A percentile compares a stretch with the other conserved stretches of the same genome.
Evolutionary conservation across 2,888 invertebrate species (phyloP).

Genomic region (Platynereis dumerilii): DNA sequence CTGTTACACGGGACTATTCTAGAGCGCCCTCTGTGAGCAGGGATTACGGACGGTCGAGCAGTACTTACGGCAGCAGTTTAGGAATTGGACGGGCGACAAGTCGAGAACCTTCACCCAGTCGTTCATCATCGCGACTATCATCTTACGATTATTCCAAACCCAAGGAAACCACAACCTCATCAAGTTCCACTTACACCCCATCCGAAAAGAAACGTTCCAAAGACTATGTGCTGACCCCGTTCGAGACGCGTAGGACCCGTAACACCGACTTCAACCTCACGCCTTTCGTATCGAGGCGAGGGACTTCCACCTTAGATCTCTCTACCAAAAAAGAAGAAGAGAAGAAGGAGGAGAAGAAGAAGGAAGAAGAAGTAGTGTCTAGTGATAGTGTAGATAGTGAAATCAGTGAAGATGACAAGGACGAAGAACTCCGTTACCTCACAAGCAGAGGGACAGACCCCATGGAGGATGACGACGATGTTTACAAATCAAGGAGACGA

Average conservation of each 20-base stretch:
- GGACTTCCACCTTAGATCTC: conserved; percentile 11
- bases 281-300: conserved; percentile 29
- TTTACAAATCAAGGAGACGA: conserved; percentile 4
- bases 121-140: conserved; percentile 16
- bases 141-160: conserved; percentile 5
- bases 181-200: not conserved
- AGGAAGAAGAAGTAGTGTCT: conserved; percentile 24
- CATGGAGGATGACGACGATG: conserved; percentile 37
- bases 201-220: not conserved
- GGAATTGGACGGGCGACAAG: not conserved
- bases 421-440: conserved; percentile 40
- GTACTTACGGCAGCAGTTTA: not conserved
- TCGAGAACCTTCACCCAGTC: conserved; percentile 15
- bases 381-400: conserved; percentile 36
- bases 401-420: conserved; percentile 10
- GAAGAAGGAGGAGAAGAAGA: not conserved
- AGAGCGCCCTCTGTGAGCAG: conserved; percentile 17
- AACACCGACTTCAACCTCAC: conserved; percentile 32
- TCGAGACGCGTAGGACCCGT: conserved; percentile 1
- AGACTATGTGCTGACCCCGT: conserved; percentile 9
- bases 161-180: not conserved
- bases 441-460: conserved; percentile 58
- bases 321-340: conserved; percentile 6
- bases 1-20: not conserved
- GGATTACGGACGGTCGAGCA: not conserved